phyloP scores from a whole-genome alignment of 2,888 invertebrate genomes.

The Ochropacha duplaris region DNA sequence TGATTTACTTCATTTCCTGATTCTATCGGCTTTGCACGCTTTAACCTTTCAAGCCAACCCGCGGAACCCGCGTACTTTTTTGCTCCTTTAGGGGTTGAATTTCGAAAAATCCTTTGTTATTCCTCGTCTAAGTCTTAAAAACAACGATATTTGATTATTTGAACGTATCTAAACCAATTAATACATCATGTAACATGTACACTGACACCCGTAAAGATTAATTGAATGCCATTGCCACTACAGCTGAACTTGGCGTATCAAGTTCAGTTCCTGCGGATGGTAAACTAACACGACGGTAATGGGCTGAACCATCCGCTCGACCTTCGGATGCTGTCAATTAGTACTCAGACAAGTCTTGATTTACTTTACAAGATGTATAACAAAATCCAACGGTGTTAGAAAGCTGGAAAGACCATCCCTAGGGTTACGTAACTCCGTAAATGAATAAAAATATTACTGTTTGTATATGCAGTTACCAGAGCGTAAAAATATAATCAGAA shows the following conservation, averaged over 20 bases:
- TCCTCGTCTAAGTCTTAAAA: too few relatives aligned
- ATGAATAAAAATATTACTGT: too few relatives aligned
- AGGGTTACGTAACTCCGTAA: too few relatives aligned
- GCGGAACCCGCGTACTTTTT: too few relatives aligned
- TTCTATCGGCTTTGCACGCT: not conserved
- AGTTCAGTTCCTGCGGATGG: constrained; percentile 41
- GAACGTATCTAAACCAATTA: not conserved
- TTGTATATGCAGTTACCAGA: too few relatives aligned
- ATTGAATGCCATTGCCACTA: constrained; percentile 8
- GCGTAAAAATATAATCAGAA: too few relatives aligned
- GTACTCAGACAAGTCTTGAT: not conserved
- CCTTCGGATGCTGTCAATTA: constrained; percentile 15
- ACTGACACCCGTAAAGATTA: not conserved
- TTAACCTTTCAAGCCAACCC: too few relatives aligned
- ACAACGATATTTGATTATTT: not conserved
- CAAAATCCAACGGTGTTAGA: not conserved
- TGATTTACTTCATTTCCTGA: not conserved
- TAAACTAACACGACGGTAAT: constrained; percentile 33
- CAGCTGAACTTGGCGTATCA: constrained; percentile 14
- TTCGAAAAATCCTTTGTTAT: too few relatives aligned
- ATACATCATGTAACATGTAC: not conserved
- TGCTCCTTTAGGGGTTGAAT: too few relatives aligned
- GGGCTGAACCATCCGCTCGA: constrained; percentile 10
- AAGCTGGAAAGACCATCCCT: too few relatives aligned
- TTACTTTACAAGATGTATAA: not conserved